Percentiles rank a stretch among this genome's conserved stretches.
Evolutionary conservation across 53 echinoderm and acorn worm species (phyloP).

Genomic region (Temnopleurus reevesii): DNA sequence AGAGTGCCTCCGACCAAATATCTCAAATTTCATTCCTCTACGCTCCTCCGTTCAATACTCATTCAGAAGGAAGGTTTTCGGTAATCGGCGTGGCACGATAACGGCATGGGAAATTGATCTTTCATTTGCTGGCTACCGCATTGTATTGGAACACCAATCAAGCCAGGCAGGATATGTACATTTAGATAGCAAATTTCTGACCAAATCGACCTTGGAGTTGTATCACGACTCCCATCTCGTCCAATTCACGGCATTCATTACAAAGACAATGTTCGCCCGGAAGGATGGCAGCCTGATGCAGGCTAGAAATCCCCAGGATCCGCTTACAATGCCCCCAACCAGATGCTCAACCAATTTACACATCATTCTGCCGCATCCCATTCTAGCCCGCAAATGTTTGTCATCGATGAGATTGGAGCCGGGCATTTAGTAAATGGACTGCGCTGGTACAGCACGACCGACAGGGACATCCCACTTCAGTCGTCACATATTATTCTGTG

Average conservation of each 20-base stretch:
- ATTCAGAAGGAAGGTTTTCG: not conserved
- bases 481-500: slow-evolving; percentile 39
- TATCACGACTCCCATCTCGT: not conserved
- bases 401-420: slow-evolving; percentile 31
- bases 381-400: slow-evolving; percentile 1
- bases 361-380: not conserved
- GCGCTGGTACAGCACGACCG: not conserved
- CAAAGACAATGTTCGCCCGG: slow-evolving; percentile 31
- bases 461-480: slow-evolving; percentile 11
- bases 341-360: slow-evolving; percentile 37
- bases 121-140: not conserved
- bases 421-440: slow-evolving; percentile 37
- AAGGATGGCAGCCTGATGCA: slow-evolving; percentile 3
- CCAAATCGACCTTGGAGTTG: not conserved
- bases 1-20: slow-evolving; percentile 17
- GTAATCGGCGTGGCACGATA: not conserved
- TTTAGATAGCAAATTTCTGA: not conserved
- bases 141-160: not conserved
- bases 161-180: not conserved
- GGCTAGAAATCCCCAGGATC: not conserved
- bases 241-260: slow-evolving; percentile 29
- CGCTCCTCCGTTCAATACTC: not conserved
- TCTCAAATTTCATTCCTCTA: not conserved
- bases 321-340: not conserved
- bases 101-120: slow-evolving; percentile 10